Evolutionary conservation across 2,888 invertebrate species (phyloP).

Genomic region (Euzophera pinguis): DNA sequence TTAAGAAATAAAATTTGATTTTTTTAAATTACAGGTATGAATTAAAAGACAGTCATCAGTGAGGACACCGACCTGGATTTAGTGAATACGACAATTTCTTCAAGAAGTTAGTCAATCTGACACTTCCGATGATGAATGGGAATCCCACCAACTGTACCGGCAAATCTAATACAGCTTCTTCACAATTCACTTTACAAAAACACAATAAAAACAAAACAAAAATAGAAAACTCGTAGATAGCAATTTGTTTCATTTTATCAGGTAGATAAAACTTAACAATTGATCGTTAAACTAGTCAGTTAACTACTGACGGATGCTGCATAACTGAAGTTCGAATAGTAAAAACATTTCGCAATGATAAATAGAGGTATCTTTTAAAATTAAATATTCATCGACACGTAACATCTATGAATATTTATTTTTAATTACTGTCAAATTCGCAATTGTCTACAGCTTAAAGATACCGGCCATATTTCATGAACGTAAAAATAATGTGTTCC

Average conservation of each 20-base stretch:
- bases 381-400: constrained; percentile 8
- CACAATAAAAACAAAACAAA: constrained; percentile 25
- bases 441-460: too few relatives aligned
- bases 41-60: neutral
- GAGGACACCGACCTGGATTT: constrained; percentile 83
- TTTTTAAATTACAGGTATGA: too few relatives aligned
- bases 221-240: constrained; percentile 15
- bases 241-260: constrained; percentile 22
- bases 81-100: constrained; percentile 91
- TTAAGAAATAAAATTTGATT: too few relatives aligned
- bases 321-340: constrained; percentile 8
- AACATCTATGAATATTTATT: constrained; percentile 22
- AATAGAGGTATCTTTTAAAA: neutral
- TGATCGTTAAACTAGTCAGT: constrained; percentile 12
- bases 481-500: constrained; percentile 9
- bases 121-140: constrained; percentile 89
- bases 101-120: constrained; percentile 88
- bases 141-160: constrained; percentile 93
- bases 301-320: constrained; percentile 10
- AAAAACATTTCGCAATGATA: constrained; percentile 15
- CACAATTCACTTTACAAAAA: constrained; percentile 25
- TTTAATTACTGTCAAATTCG: constrained; percentile 4
- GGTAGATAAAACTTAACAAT: constrained; percentile 3
- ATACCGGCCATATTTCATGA: neutral
- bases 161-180: constrained; percentile 83